Evolutionary conservation across 2,797 vertebrate genomes (phyloP).

Genomic region (Denticeps clupeoides): DNA sequence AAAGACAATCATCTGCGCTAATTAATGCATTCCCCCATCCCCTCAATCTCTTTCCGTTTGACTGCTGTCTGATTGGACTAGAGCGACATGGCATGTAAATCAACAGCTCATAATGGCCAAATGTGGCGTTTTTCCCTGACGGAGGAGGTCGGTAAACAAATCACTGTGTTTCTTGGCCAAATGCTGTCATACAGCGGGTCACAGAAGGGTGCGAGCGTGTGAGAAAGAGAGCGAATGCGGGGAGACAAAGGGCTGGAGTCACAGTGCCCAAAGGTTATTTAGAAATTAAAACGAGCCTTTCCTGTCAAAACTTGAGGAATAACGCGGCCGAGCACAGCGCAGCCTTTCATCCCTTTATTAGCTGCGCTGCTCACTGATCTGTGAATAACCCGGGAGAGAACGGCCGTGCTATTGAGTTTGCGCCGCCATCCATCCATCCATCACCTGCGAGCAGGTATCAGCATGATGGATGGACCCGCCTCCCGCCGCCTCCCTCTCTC

Average conservation of each 20-base stretch:
- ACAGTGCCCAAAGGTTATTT: constrained; percentile 50
- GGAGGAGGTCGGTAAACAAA: background rate
- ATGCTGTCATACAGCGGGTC: background rate
- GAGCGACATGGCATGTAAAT: constrained; percentile 29
- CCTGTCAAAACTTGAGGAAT: constrained; percentile 62
- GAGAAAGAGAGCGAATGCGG: background rate
- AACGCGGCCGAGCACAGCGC: constrained; percentile 61
- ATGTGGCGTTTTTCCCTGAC: constrained; percentile 13
- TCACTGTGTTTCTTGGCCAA: background rate
- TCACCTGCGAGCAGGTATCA: constrained; percentile 64
- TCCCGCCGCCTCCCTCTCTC: constrained; percentile 16
- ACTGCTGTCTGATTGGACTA: constrained; percentile 28
- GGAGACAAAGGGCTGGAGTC: constrained; percentile 20
- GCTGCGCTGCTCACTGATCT: constrained; percentile 69
- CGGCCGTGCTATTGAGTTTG: constrained; percentile 62
- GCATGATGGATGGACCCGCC: constrained; percentile 63
- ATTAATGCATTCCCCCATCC: constrained; percentile 31
- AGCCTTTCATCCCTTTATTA: constrained; percentile 70
- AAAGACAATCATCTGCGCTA: constrained; percentile 28
- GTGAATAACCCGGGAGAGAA: constrained; percentile 66
- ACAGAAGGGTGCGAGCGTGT: background rate
- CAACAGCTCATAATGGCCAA: constrained; percentile 27
- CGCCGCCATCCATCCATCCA: constrained; percentile 72
- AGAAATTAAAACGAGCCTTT: constrained; percentile 58
- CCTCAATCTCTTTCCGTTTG: constrained; percentile 30